Percentiles rank a stretch among this genome's conserved stretches.
Evolutionary conservation across 2,113 vertebrate genomes (phyloP).

Genomic region (Gymnobelideus leadbeateri): DNA sequence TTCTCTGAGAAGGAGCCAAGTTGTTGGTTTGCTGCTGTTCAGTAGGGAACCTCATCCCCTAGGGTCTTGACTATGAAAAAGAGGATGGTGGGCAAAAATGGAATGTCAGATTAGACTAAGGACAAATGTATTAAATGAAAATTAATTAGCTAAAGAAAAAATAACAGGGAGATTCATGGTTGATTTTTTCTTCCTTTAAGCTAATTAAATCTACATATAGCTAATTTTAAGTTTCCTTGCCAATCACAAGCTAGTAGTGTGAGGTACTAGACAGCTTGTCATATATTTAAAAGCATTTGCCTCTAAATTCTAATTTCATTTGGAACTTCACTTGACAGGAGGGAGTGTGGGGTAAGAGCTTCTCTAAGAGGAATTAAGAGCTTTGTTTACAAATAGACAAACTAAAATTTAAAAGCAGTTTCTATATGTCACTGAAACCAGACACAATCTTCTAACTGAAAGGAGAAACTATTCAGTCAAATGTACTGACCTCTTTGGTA

Average conservation of each 20-base stretch:
- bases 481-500: not conserved
- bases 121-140: not conserved
- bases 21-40: not conserved
- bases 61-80: not conserved
- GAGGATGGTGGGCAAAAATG: not conserved
- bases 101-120: not conserved
- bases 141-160: not conserved
- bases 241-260: not conserved
- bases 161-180: not conserved
- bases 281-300: not conserved
- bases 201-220: not conserved
- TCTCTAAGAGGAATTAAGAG: not conserved
- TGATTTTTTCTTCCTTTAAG: not conserved
- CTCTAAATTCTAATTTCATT: not conserved
- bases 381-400: not conserved
- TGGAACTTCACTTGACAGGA: not conserved
- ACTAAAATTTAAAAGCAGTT: not conserved
- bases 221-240: not conserved
- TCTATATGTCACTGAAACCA: not conserved
- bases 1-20: slow-evolving; percentile 29
- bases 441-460: not conserved
- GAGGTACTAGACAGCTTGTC: not conserved
- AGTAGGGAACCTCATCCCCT: slow-evolving; percentile 22
- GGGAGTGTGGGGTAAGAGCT: not conserved
- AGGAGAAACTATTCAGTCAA: not conserved